Evolutionary conservation across 1,140 invertebrate genomes (phyloP), one percentile per base, ranked within the genome.

Genomic region (Neodiprion virginianus): DNA sequence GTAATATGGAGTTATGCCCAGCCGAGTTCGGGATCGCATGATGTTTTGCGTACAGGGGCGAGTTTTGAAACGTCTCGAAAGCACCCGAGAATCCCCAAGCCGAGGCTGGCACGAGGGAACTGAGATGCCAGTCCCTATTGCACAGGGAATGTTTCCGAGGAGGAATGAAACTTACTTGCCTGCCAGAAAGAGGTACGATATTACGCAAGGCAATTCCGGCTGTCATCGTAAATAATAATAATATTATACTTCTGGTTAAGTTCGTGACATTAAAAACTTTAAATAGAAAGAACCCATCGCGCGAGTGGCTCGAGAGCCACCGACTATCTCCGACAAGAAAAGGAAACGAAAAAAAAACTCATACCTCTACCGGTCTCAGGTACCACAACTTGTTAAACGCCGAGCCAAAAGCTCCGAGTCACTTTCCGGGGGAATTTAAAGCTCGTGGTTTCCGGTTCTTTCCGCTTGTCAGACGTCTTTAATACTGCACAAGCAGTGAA

Each of bases 241-340:
- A 61, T 61, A 61, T 12, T 61, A 61, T 8, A 61, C 53, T 61
- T 61, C 53, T 17, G 28, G 28, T 40, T 40, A 40, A 61, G 11
- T 61, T 61, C 53, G 53, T 61, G 53, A 61, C 53, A 61, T 61
- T 61, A 61, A 61, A 61, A 61, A 61, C 11, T 61, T 61, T 61
- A 17, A 61, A 61, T 8, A 61, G 53, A 61, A 61, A 17, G 53
- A 14, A 61, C 53, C 53, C n/a, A 61, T 61, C 11, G 5, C 53
- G 53, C 53, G 53, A 61, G 53, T 17, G 28, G 28, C n/a, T 61
- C n/a, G 8, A 61, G 5, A 61, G 53, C 53, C 53, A 61, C n/a
- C 4, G 11, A 61, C 11, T 17, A 17, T 61, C n/a, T 61, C n/a
- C 53, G 8, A 61, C 1, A 40, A 40, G 28, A 40, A 5, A 40